Evolutionary conservation across 2,888 invertebrate species (phyloP), one percentile per base, ranked within the genome.

Genomic region (Chesias legatella): DNA sequence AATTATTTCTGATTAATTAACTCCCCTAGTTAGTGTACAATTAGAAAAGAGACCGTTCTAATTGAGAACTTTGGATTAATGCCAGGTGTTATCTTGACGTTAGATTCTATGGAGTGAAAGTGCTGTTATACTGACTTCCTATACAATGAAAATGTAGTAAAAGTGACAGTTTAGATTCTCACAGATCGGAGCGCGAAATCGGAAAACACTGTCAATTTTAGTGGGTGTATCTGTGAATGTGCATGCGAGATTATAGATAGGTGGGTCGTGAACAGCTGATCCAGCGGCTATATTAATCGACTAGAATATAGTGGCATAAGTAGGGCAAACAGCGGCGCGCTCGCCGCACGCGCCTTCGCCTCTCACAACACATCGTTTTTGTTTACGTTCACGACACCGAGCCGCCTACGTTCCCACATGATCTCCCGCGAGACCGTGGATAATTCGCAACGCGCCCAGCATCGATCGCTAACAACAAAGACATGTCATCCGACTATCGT

Each of bases 211-310:
- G 33, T 29, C 20, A 33, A 3, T 27, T 23, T 11, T 10, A 35
- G 30, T 36, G 37, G 34, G 37, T 48, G 56, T 51, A 63, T 60
- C 58, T 63, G 63, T 65, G 58, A 56, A 48, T 57, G 56, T 61
- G 55, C 67, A 68, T 65, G 60, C 57, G 58, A 63, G 64, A 68
- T 64, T 65, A 35, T 17, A 43, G 35, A 43, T 36, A 33, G 37
- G 68, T 75, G 78, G 75, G 60, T 55, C 58, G 53, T 63, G 71
- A 86, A 80, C 88, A 86, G 88, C 88, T 86, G 88, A 83, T 86
- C 73, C 70, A 71, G 75, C 76, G 73, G 75, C 85, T 85, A 86
- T 80, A 84, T 85, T 83, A 80, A 86, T 82, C 81, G 75, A 63
- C 64, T 70, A 67, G 77, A 79, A 73, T 79, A 76, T 72, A 69